Conservation (phyloP, 2,888 invertebrate genomes). For the Atherix ibis region DNA sequence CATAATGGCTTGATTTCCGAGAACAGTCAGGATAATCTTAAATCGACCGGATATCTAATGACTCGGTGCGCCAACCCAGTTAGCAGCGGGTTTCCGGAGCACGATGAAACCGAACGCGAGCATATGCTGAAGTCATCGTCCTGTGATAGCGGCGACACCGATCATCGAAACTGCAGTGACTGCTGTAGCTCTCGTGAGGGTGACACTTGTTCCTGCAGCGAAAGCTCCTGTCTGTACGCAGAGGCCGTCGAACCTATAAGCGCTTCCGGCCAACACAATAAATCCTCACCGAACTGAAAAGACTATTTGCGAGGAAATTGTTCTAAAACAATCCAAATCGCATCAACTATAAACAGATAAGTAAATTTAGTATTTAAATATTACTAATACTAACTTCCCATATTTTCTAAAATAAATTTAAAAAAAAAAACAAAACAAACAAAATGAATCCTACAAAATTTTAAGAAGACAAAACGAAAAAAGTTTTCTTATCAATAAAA, state of each 20-base stretch:
- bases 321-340: too few species aligned
- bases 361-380: too few species aligned
- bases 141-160: slow-evolving; percentile 14
- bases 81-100: slow-evolving; percentile 18
- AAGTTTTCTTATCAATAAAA: too few species aligned
- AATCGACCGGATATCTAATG: slow-evolving; percentile 9
- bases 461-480: too few species aligned
- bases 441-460: too few species aligned
- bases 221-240: slow-evolving; percentile 45
- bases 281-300: slow-evolving; percentile 10
- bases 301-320: too few species aligned
- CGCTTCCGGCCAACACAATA: slow-evolving; percentile 10
- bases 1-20: slow-evolving; percentile 17
- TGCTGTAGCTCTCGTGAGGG: slow-evolving; percentile 36
- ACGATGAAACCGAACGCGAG: slow-evolving; percentile 19
- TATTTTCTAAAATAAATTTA: too few species aligned
- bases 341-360: too few species aligned
- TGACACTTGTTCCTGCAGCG: slow-evolving; percentile 47
- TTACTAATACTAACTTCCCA: too few species aligned
- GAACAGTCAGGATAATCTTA: slow-evolving; percentile 23
- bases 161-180: slow-evolving; percentile 27
- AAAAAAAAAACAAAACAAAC: too few species aligned
- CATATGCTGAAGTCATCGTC: slow-evolving; percentile 13
- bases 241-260: slow-evolving; percentile 36
- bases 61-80: slow-evolving; percentile 9